Evolutionary conservation across 2,113 vertebrate genomes (phyloP).

Genomic region (Lophochroa leadbeateri): DNA sequence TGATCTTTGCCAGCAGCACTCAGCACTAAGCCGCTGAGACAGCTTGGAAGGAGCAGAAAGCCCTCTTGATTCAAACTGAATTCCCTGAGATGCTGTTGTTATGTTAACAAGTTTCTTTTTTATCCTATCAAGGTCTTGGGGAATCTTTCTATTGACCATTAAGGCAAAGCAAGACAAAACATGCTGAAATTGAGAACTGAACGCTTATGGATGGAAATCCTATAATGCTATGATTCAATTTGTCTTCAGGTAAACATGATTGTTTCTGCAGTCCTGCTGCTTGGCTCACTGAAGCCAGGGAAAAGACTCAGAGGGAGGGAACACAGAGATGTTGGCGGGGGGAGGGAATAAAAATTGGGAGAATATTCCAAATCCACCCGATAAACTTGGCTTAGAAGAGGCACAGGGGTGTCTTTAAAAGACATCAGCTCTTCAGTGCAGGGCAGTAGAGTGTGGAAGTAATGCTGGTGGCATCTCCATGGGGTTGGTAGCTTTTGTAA

Average conservation of each 20-base stretch:
- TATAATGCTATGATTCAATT: slow-evolving; percentile 37
- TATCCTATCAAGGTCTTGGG: slow-evolving; percentile 33
- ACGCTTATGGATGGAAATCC: slow-evolving; percentile 43
- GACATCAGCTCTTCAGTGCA: background rate
- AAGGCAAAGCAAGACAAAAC: slow-evolving; percentile 42
- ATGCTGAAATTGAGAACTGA: slow-evolving; percentile 31
- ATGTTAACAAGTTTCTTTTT: slow-evolving; percentile 57
- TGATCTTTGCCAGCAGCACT: slow-evolving; percentile 8
- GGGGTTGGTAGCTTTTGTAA: background rate
- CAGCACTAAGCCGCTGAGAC: background rate
- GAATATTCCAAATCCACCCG: background rate
- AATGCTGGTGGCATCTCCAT: background rate
- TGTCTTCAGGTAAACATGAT: slow-evolving; percentile 35
- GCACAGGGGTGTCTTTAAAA: background rate
- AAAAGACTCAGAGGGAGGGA: background rate
- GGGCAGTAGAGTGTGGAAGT: background rate
- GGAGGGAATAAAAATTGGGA: background rate
- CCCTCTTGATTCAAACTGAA: background rate
- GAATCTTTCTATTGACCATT: slow-evolving; percentile 39
- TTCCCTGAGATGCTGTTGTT: slow-evolving; percentile 33
- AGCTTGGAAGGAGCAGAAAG: slow-evolving; percentile 38
- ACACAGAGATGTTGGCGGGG: background rate
- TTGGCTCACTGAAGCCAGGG: background rate
- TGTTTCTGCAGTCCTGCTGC: background rate
- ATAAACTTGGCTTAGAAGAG: background rate